Percentiles rank a stretch among this genome's conserved stretches.
phyloP scores from a whole-genome alignment of 2,113 vertebrate species.

The Thunnus maccoyii region DNA sequence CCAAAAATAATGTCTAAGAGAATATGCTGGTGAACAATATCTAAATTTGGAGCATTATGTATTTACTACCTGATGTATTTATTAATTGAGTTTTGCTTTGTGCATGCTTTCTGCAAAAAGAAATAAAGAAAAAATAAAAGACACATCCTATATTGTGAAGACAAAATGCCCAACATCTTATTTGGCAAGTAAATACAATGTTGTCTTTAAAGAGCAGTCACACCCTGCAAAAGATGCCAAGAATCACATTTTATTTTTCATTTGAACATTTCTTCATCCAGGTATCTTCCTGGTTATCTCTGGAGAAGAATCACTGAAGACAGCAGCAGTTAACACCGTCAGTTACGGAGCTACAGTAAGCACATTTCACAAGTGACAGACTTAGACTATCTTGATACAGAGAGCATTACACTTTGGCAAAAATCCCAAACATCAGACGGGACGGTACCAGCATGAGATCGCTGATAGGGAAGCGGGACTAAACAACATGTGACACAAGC shows the following conservation, averaged over 20 bases:
- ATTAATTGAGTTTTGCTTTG: too few relatives aligned
- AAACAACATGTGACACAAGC: slow-evolving; percentile 70
- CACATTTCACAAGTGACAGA: slow-evolving; percentile 19
- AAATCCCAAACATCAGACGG: slow-evolving; percentile 33
- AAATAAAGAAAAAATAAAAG: too few relatives aligned
- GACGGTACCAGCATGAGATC: slow-evolving; percentile 42
- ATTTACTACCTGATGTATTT: too few relatives aligned
- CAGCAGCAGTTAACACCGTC: slow-evolving; percentile 42
- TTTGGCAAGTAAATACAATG: not conserved
- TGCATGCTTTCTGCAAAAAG: too few relatives aligned
- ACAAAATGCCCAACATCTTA: too few relatives aligned
- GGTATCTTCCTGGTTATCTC: slow-evolving; percentile 31
- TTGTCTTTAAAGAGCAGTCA: not conserved
- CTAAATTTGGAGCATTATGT: too few relatives aligned
- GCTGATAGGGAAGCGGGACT: slow-evolving; percentile 34
- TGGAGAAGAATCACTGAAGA: slow-evolving; percentile 27
- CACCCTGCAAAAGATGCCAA: too few relatives aligned
- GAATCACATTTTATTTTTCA: not conserved
- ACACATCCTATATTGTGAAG: too few relatives aligned
- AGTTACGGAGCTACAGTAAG: not conserved
- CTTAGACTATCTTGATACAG: not conserved
- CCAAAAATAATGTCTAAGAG: too few relatives aligned
- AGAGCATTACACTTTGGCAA: slow-evolving; percentile 18
- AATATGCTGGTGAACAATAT: too few relatives aligned
- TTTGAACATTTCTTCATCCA: not conserved